These are phyloP conservation scores for Paramormyrops kingsleyae DNA, from an alignment of 2,113 vertebrate species.

Conservation along the genomic window DNA sequence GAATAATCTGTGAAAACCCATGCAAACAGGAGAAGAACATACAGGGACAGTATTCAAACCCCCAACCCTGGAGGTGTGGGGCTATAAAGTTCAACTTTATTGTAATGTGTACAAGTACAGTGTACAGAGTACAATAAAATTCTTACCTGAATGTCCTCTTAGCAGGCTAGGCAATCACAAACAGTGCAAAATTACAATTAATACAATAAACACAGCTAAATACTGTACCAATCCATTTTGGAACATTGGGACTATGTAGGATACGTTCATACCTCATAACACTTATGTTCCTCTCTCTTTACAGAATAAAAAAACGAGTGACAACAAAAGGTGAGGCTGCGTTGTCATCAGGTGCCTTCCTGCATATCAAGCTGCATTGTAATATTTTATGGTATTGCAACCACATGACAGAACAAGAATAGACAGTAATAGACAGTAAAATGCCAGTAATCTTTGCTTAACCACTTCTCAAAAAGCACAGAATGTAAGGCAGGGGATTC, in stretches of 20 bases:
- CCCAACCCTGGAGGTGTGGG: background rate
- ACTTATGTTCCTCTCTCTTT: background rate
- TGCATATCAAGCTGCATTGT: background rate
- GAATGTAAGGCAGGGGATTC: background rate
- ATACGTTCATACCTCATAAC: background rate
- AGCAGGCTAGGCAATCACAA: too few relatives aligned
- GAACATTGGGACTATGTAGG: background rate
- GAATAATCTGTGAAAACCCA: background rate
- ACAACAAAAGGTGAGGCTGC: background rate
- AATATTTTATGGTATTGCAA: background rate
- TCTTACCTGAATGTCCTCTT: too few relatives aligned
- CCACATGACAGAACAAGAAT: background rate
- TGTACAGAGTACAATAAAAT: too few relatives aligned
- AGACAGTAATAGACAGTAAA: background rate
- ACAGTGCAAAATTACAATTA: too few relatives aligned
- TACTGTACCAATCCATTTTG: background rate
- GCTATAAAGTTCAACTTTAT: background rate
- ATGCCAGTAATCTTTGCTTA: background rate
- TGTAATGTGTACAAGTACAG: too few relatives aligned
- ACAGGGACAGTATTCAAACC: background rate
- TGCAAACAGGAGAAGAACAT: background rate
- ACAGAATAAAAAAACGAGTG: background rate
- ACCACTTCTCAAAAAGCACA: background rate
- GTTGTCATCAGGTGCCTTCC: background rate
- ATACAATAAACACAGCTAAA: background rate